Evolutionary conservation across 2,888 invertebrate species (phyloP), one percentile per base, ranked within the genome.

Genomic region (Philaethria dido): DNA sequence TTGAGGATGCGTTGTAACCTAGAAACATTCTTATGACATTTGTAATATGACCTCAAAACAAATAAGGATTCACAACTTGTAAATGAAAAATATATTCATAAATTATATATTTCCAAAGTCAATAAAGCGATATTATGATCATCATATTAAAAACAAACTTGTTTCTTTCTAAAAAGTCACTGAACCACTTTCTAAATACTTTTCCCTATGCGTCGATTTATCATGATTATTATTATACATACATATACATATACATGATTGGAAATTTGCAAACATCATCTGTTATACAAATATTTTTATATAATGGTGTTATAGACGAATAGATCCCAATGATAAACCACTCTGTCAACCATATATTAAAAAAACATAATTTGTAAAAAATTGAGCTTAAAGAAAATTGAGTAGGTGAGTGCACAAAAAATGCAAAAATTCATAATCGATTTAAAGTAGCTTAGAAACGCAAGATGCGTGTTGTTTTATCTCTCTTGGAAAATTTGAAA

Each of bases 171-270:
- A 57, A 57, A 52, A 59, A 45, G 60, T 60, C 47, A 60, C 60
- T 44, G 60, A 18, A 16, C 33, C 47, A 60, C 60, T 60, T 60
- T 47, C 60, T 60, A 60, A 60, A 60, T 45, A 45, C 60, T 60
- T 47, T 60, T 60, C 60, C 29, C 14, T 47, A 29, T n/a, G 45
- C 29, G 14, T 45, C 14, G 14, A 45, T 60, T 33, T 60, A 44
- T 45, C 16, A 59, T 33, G 1, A 60, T 18, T 45, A 45, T 29
- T 44, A 29, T 25, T 25, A 44, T n/a, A n/a, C n/a, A n/a, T n/a
- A n/a, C n/a, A n/a, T n/a, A n/a, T n/a, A n/a, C n/a, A n/a, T n/a
- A 44, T 25, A 25, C 29, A 13, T 13, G 45, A 14, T 33, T 60
- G 18, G 13, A 20, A 45, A 14, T 29, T 25, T 3, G 25, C 22